Conservation (phyloP, 92 coral and sea anemone genomes). For the Galaxea fascicularis region DNA sequence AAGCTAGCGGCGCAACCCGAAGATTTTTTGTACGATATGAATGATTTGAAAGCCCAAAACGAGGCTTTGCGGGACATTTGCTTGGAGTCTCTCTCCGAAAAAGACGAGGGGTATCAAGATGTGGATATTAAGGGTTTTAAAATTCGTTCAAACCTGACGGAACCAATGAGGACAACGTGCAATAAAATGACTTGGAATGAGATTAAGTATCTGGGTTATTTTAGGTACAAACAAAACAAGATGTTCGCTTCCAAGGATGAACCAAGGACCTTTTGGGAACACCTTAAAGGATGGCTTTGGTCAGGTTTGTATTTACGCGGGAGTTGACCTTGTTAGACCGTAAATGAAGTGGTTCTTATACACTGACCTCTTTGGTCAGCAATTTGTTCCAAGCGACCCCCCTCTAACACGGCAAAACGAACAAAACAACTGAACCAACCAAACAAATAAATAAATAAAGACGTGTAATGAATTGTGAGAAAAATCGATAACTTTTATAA, state of each 20-base stretch:
- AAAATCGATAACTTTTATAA: too few relatives aligned
- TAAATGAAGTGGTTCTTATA: too few relatives aligned
- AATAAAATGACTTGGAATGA: slow-evolving; percentile 92
- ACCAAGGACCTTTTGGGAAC: background rate
- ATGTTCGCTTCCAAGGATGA: background rate
- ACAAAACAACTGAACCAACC: too few relatives aligned
- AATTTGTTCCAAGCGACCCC: too few relatives aligned
- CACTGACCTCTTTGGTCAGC: too few relatives aligned
- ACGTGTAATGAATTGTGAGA: too few relatives aligned
- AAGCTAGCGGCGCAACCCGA: slow-evolving; percentile 56
- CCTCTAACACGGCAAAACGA: too few relatives aligned
- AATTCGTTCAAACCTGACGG: slow-evolving; percentile 61
- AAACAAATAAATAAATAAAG: too few relatives aligned
- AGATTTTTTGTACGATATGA: slow-evolving; percentile 71
- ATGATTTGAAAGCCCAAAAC: slow-evolving; percentile 59
- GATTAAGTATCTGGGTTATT: slow-evolving; percentile 75
- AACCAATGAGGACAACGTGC: slow-evolving; percentile 74
- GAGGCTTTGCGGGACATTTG: slow-evolving; percentile 68
- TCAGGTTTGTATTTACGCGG: too few relatives aligned
- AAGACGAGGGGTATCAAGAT: slow-evolving; percentile 45
- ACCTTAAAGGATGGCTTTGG: background rate
- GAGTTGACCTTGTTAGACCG: too few relatives aligned
- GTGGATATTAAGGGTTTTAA: slow-evolving; percentile 62
- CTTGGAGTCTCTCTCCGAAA: slow-evolving; percentile 54
- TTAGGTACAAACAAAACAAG: slow-evolving; percentile 77